Conservation (phyloP, 2,888 invertebrate species). For the Acleris laterana region DNA sequence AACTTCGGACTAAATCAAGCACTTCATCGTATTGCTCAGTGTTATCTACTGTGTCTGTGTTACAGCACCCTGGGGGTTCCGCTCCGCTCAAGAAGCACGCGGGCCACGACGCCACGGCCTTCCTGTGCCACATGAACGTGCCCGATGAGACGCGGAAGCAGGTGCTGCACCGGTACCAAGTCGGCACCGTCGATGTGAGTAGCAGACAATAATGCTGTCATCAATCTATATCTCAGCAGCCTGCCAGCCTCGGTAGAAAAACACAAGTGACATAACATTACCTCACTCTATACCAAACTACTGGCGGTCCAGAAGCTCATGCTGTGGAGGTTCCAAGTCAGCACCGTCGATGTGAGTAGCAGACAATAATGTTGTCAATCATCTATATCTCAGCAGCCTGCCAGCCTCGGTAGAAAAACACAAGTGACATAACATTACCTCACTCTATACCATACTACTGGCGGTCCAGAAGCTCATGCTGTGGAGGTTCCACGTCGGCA, state of each 20-base stretch:
- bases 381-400: constrained; percentile 43
- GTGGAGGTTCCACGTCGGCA: constrained; percentile 39
- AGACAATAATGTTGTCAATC: too few relatives aligned
- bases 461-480: constrained; percentile 30
- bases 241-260: constrained; percentile 40
- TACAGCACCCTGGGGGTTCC: constrained; percentile 46
- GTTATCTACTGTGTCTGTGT: background rate
- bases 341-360: constrained; percentile 34
- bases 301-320: constrained; percentile 22
- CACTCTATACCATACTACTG: constrained; percentile 39
- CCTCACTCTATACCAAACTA: constrained; percentile 40
- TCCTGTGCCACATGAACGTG: constrained; percentile 41
- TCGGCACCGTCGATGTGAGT: constrained; percentile 38
- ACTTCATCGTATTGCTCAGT: too few relatives aligned
- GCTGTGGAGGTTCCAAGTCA: constrained; percentile 39
- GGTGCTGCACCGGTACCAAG: constrained; percentile 37
- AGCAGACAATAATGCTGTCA: too few relatives aligned
- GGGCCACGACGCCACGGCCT: constrained; percentile 44
- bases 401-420: constrained; percentile 40
- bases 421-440: constrained; percentile 44
- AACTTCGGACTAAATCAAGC: too few relatives aligned
- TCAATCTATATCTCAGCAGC: constrained; percentile 40
- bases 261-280: constrained; percentile 44
- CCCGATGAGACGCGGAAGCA: constrained; percentile 27
- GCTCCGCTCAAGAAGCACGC: constrained; percentile 42